A percentile compares a stretch with the other conserved stretches of the same genome.
Conservation (phyloP, 2,888 invertebrate species). For the Neoitamus cyanurus region DNA sequence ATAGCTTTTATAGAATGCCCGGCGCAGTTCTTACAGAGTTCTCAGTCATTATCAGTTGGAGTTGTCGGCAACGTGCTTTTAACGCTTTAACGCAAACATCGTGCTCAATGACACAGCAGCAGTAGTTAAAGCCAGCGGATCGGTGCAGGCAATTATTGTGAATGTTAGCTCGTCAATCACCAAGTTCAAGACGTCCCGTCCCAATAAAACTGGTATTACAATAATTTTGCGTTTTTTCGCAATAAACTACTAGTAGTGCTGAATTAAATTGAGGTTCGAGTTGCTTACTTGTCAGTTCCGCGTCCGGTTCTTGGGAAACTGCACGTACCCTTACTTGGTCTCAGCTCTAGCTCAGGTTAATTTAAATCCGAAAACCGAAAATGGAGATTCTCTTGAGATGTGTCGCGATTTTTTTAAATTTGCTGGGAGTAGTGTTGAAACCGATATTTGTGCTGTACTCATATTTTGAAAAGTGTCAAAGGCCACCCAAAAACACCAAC, state of each 20-base stretch:
- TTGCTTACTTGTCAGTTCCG: neutral
- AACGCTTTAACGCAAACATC: neutral
- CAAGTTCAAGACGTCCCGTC: neutral
- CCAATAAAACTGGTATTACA: neutral
- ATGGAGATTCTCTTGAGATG: slow-evolving; percentile 55
- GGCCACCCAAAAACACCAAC: slow-evolving; percentile 53
- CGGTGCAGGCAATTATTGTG: neutral
- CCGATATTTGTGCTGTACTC: slow-evolving; percentile 50
- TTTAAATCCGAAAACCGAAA: neutral
- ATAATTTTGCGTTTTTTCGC: neutral
- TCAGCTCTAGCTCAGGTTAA: neutral
- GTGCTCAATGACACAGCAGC: neutral
- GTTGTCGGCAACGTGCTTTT: neutral
- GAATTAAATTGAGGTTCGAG: neutral
- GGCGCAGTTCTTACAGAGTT: neutral
- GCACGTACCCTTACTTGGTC: neutral
- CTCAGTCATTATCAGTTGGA: neutral
- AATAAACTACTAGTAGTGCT: neutral
- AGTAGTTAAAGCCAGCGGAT: neutral
- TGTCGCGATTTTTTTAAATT: slow-evolving; percentile 51
- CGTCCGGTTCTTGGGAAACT: neutral
- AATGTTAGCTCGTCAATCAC: neutral
- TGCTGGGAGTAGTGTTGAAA: slow-evolving; percentile 51
- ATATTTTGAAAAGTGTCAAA: slow-evolving; percentile 30
- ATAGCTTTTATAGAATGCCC: neutral